Evolutionary conservation across 2,888 invertebrate species (phyloP), one percentile per base, ranked within the genome.

Genomic region (Metalampra italica): DNA sequence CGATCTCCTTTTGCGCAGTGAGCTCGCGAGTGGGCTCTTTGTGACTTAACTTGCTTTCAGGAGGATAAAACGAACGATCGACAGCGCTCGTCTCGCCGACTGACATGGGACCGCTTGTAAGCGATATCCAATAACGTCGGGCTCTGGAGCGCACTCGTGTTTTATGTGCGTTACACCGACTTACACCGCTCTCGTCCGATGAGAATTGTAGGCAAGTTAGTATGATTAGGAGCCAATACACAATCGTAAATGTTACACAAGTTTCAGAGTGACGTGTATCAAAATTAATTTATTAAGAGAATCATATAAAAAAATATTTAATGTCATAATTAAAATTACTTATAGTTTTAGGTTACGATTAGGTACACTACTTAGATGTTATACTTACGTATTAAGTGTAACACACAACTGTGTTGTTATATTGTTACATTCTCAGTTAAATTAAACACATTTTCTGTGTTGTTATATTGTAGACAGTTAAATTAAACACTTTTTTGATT

Each of bases 121-220:
- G 68, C 72, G 78, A 81, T 80, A 81, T 77, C 76, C 73, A 77
- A 82, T 82, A 82, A 76, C 64, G 75, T 54, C 55, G 61, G 58
- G 66, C 66, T 70, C 66, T 73, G 59, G 57, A 63, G 65, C 64
- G 62, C 56, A 58, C 59, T 69, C 62, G 60, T 65, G 67, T 75
- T 76, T 71, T 64, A 70, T 62, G 59, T 67, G 69, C 62, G 68
- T 75, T 73, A 75, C 60, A 64, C 59, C 54, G 55, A n/a, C n/a
- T n/a, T n/a, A n/a, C n/a, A n/a, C n/a, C n/a, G n/a, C n/a, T n/a
- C 54, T 54, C 53, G 53, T 60, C 59, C 56, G 54, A 61, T 67
- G 54, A 61, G 57, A 67, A 66, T 66, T 59, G 56, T 59, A 52
- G 13, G 9, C 34, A n/a, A 8, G 36, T n/a, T 11, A 32, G 32